These are phyloP conservation scores for Stichopus chloronotus DNA, from an alignment of 35 echinoderm and acorn worm species.

Conservation along the genomic window DNA sequence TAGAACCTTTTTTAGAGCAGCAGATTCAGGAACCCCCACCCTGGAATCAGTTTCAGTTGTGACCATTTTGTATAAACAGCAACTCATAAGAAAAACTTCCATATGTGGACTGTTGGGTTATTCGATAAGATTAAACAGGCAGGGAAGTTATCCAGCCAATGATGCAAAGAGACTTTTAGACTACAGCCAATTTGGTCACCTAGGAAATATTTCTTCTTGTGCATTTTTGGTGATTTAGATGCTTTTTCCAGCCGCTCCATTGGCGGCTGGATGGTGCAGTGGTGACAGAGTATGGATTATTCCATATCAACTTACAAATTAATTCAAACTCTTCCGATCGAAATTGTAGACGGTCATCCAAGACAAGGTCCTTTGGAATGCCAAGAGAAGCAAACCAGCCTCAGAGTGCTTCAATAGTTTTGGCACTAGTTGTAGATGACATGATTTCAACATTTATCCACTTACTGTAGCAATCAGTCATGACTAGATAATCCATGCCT, in stretches of 20 bases:
- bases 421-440: conserved; percentile 58
- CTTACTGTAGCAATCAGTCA: conserved; percentile 69
- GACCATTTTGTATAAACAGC: not conserved
- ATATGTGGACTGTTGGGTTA: no score
- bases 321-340: conserved; percentile 58
- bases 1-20: no score
- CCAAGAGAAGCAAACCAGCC: conserved; percentile 66
- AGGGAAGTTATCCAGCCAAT: no score
- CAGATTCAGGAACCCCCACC: not conserved
- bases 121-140: no score
- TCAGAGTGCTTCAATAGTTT: conserved; percentile 61
- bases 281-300: conserved; percentile 48
- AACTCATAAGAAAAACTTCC: no score
- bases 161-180: no score
- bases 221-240: conserved; percentile 51
- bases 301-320: conserved; percentile 63
- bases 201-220: conserved; percentile 35
- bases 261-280: conserved; percentile 59
- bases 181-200: not conserved
- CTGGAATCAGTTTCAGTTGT: not conserved
- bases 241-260: conserved; percentile 53
- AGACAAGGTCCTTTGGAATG: conserved; percentile 59
- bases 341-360: conserved; percentile 81
- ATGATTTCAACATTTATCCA: conserved; percentile 67
- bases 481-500: conserved; percentile 61